Base-by-base conservation (phyloP, 2,888 invertebrate genomes). In the Spisula solida region DNA sequence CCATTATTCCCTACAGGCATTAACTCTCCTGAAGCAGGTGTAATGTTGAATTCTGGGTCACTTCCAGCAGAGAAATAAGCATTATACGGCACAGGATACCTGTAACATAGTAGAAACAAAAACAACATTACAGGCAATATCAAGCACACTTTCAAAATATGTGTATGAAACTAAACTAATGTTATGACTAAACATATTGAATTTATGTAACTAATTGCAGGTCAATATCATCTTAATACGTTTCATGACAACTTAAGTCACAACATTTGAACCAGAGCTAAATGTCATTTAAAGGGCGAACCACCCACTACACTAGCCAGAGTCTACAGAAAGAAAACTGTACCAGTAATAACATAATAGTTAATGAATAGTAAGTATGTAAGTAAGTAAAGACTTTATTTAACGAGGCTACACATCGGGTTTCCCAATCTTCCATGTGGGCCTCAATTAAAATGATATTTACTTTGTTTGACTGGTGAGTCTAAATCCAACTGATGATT, bases 1-100 rank as follows among this genome's bases (percentile, higher is more conserved):
- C 96, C 96, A 55, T 94, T 93, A 51, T 93, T 93, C 8, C 94
- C 95, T 20, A 91, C 87, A 14, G 96, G 96, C 34, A 96, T 93
- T 34, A 97, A 93, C 91, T 96, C 96, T 78, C 97, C 97, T n/a
- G 90, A 88, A 83, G 95, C 89, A 8, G 96, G 96, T 29, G 93
- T 85, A 6, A 96, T 95, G 10, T 92, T 87, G 92, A 97, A 96
- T 85, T 96, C 96, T 47, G 95, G 94, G 86, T 96, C 96, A 93
- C 96, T 96, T 18, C 95, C 96, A 18, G 94, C 94, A 80, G 94
- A 93, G 90, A 96, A 96, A 92, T 94, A 96, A 6, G 96, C 96
- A 84, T 93, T 94, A 92, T 95, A 96, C 12, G 94, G 91, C 6
- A 95, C 93, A 41, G 96, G 95, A 51, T 95, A 91, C 75, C 96